phyloP scores from a whole-genome alignment of 2,797 vertebrate species.

The Petrocephalus schoutedeni region DNA sequence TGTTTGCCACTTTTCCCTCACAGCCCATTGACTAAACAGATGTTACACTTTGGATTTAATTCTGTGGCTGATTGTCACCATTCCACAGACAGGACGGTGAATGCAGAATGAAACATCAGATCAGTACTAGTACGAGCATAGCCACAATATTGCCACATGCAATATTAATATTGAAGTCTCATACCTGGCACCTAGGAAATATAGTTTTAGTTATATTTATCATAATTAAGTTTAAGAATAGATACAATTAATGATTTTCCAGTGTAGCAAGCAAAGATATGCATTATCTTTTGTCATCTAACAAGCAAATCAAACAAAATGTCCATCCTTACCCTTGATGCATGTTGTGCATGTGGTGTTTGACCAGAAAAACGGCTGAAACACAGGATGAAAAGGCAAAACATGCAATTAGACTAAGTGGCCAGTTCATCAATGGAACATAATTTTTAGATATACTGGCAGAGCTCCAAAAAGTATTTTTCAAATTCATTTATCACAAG shows the following conservation, averaged over 20 bases:
- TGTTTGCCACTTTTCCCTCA: constrained; percentile 54
- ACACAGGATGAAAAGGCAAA: constrained; percentile 23
- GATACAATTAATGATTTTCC: neutral
- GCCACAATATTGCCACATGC: neutral
- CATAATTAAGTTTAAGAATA: neutral
- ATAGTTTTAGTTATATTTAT: neutral
- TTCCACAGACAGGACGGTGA: neutral
- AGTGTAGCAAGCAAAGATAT: neutral
- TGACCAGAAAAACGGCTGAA: constrained; percentile 52
- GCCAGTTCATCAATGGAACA: neutral
- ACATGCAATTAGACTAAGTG: neutral
- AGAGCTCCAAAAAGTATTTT: constrained; percentile 29
- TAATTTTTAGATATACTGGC: constrained; percentile 28
- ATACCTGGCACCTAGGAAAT: neutral
- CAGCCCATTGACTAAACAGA: neutral
- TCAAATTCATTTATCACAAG: neutral
- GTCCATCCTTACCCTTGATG: constrained; percentile 60
- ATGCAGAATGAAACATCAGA: neutral
- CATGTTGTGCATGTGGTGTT: constrained; percentile 46
- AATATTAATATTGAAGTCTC: neutral
- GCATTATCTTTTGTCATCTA: neutral
- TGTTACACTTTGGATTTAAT: neutral
- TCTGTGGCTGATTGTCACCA: neutral
- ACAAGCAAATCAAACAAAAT: neutral
- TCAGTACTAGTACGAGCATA: neutral